A percentile compares a stretch with the other conserved stretches of the same genome.
Conservation (phyloP, 2,888 invertebrate species). For the Smittia aterrima region DNA sequence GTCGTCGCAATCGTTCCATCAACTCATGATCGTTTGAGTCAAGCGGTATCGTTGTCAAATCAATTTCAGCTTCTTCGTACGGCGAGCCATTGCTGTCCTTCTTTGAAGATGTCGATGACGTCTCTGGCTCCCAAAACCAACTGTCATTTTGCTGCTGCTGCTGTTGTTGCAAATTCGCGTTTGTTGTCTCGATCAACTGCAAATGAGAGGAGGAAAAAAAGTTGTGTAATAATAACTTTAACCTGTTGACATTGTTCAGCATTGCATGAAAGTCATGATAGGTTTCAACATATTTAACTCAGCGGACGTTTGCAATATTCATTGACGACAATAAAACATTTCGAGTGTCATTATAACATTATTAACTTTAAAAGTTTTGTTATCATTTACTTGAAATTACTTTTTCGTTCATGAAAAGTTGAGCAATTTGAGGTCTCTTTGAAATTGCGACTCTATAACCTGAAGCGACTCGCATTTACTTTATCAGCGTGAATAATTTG, state of each 20-base stretch:
- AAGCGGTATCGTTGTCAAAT: slow-evolving; percentile 47
- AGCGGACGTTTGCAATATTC: slow-evolving; percentile 10
- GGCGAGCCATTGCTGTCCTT: slow-evolving; percentile 47
- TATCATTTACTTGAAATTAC: not conserved
- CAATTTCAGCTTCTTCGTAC: slow-evolving; percentile 46
- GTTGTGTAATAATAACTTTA: slow-evolving; percentile 4
- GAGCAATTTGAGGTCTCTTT: not conserved
- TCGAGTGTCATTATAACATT: slow-evolving; percentile 6
- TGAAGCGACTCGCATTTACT: not conserved
- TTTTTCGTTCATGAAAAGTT: not conserved
- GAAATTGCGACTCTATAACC: no score
- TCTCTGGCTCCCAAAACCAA: slow-evolving; percentile 54
- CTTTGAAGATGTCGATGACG: slow-evolving; percentile 45
- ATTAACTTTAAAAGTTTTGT: not conserved
- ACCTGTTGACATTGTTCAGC: slow-evolving; percentile 29
- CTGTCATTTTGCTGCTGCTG: slow-evolving; percentile 48
- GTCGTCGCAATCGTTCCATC: slow-evolving; percentile 56
- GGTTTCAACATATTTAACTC: not conserved
- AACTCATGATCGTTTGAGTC: slow-evolving; percentile 45
- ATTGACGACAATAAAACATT: not conserved
- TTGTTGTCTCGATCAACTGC: slow-evolving; percentile 19
- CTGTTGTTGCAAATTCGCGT: no score
- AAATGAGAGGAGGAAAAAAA: slow-evolving; percentile 23
- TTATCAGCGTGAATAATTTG: slow-evolving; percentile 17
- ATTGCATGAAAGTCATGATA: slow-evolving; percentile 29